phyloP scores from a whole-genome alignment of 2,113 vertebrate genomes.

The Phycodurus eques region DNA sequence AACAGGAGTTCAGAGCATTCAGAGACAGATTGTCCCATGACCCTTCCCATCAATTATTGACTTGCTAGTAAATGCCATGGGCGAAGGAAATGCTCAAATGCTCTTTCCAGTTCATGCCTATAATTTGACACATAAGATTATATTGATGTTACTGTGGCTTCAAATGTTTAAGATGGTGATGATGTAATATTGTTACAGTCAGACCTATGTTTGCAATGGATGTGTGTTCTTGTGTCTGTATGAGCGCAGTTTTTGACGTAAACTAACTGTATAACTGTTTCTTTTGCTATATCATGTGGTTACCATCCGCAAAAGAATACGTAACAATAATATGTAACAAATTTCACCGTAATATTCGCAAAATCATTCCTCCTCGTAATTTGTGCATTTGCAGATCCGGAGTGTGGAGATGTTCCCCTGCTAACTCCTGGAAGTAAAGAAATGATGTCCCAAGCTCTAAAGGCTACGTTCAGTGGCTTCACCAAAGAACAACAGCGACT shows the following conservation, averaged over 20 bases:
- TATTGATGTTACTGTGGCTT: no score
- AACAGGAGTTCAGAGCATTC: no score
- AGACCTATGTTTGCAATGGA: neutral
- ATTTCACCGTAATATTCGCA: neutral
- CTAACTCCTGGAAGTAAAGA: constrained; percentile 98
- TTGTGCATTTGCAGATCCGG: constrained; percentile 82
- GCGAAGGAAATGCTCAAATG: no score
- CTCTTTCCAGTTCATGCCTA: no score
- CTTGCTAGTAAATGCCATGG: no score
- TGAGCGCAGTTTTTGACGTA: neutral
- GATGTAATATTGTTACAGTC: neutral
- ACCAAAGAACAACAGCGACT: constrained; percentile 93
- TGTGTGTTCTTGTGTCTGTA: neutral
- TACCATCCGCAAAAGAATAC: neutral
- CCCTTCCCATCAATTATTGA: no score
- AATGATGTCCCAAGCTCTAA: constrained; percentile 98
- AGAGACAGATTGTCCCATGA: no score
- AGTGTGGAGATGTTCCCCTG: constrained; percentile 93
- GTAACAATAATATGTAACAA: neutral
- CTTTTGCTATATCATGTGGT: neutral
- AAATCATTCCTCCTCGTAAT: constrained; percentile 11
- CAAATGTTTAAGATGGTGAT: neutral
- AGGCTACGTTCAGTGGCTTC: constrained; percentile 96
- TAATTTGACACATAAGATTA: no score
- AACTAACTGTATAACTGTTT: neutral